Conservation (phyloP, 2,113 vertebrate species). For the Hypanus sabinus region DNA sequence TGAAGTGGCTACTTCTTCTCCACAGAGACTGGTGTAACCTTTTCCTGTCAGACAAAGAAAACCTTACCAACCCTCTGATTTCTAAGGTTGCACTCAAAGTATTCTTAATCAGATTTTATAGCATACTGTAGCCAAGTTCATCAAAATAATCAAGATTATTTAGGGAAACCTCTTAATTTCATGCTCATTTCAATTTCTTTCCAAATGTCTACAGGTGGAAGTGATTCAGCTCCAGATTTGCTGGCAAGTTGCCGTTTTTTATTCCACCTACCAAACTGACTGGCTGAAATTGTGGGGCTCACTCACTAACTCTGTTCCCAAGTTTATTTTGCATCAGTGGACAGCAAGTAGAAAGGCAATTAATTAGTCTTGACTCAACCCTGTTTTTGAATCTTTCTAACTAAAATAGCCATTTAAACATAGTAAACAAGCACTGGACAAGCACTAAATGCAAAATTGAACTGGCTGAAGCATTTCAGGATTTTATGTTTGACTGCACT, state of each 20-base stretch:
- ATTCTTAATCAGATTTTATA: background rate
- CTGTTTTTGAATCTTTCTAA: background rate
- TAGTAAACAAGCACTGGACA: background rate
- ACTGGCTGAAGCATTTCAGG: conserved; percentile 30
- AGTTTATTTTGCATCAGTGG: conserved; percentile 21
- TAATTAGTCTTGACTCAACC: conserved; percentile 23
- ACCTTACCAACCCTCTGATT: background rate
- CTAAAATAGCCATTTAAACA: conserved; percentile 6
- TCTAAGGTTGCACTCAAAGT: background rate
- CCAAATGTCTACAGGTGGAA: background rate
- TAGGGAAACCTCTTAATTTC: background rate
- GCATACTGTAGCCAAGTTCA: background rate
- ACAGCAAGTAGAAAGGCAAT: background rate
- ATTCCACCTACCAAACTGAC: background rate
- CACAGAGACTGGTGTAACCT: background rate
- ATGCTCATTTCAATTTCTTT: background rate
- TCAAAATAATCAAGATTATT: background rate
- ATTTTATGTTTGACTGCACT: conserved; percentile 30
- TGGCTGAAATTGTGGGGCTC: background rate
- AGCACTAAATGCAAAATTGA: background rate
- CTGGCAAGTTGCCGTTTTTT: background rate
- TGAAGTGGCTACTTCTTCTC: background rate
- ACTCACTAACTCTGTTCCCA: background rate
- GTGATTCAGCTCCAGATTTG: background rate
- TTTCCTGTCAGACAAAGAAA: background rate